Conservation (phyloP, 2,888 invertebrate species). For the Eupithecia dodoneata region DNA sequence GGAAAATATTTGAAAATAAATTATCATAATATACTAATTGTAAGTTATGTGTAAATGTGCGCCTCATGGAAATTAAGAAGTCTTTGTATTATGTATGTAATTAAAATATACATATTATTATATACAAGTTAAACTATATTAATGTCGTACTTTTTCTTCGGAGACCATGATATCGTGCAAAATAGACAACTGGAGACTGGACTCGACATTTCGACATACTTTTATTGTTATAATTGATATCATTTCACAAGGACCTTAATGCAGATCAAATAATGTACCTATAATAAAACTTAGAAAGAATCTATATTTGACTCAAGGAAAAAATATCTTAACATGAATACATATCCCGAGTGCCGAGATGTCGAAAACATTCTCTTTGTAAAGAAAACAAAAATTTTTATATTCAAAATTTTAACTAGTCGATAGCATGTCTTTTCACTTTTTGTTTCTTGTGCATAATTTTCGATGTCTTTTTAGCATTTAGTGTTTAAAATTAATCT, state of each 20-base stretch:
- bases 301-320: slow-evolving; percentile 42
- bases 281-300: slow-evolving; percentile 33
- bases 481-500: slow-evolving; percentile 65
- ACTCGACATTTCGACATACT: slow-evolving; percentile 73
- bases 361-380: slow-evolving; percentile 68
- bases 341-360: slow-evolving; percentile 78
- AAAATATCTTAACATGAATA: slow-evolving; percentile 65
- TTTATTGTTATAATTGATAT: slow-evolving; percentile 48
- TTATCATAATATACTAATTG: slow-evolving; percentile 76
- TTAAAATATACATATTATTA: slow-evolving; percentile 82
- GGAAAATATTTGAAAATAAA: slow-evolving; percentile 82
- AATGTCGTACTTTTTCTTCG: slow-evolving; percentile 80
- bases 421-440: slow-evolving; percentile 74
- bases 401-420: slow-evolving; percentile 82
- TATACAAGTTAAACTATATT: slow-evolving; percentile 76
- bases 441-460: slow-evolving; percentile 73
- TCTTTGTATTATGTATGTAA: slow-evolving; percentile 84
- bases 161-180: slow-evolving; percentile 76
- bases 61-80: slow-evolving; percentile 81
- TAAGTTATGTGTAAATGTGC: slow-evolving; percentile 81
- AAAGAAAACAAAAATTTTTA: slow-evolving; percentile 75
- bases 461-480: slow-evolving; percentile 79
- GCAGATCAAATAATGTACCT: slow-evolving; percentile 35
- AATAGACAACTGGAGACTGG: slow-evolving; percentile 63
- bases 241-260: slow-evolving; percentile 44